These are phyloP conservation scores for Phymorhynchus buccinoides DNA, from an alignment of 1,140 invertebrate genomes.

Conservation along the genomic window DNA sequence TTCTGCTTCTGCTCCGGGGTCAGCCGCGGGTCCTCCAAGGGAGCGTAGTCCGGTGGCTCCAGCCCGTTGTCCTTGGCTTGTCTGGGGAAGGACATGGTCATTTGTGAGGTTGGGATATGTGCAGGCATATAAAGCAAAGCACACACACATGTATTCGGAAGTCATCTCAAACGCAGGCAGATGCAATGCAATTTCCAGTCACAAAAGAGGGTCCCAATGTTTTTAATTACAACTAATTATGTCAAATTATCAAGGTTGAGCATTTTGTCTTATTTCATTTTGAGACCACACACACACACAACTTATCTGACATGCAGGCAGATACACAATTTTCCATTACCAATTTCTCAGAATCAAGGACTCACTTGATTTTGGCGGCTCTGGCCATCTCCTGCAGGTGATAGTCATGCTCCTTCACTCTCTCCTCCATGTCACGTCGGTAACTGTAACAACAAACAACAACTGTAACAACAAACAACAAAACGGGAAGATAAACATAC, in stretches of 20 bases:
- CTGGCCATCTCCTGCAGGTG: conserved; percentile 58
- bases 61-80: background rate
- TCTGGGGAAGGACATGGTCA: background rate
- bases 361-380: conserved; percentile 17
- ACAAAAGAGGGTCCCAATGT: too few species aligned
- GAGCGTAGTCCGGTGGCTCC: background rate
- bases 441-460: conserved; percentile 55
- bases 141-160: too few species aligned
- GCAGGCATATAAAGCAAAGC: too few species aligned
- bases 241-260: too few species aligned
- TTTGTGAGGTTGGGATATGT: too few species aligned
- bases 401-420: conserved; percentile 61
- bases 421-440: conserved; percentile 62
- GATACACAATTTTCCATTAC: background rate
- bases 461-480: too few species aligned
- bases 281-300: conserved; percentile 3
- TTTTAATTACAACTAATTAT: too few species aligned
- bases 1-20: conserved; percentile 57
- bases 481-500: too few species aligned
- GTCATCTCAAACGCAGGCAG: too few species aligned
- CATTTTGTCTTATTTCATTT: too few species aligned
- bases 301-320: too few species aligned
- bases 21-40: conserved; percentile 28
- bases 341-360: background rate
- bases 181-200: too few species aligned